Base-by-base conservation (phyloP, 2,888 invertebrate genomes). In the Drosophila affinis region DNA sequence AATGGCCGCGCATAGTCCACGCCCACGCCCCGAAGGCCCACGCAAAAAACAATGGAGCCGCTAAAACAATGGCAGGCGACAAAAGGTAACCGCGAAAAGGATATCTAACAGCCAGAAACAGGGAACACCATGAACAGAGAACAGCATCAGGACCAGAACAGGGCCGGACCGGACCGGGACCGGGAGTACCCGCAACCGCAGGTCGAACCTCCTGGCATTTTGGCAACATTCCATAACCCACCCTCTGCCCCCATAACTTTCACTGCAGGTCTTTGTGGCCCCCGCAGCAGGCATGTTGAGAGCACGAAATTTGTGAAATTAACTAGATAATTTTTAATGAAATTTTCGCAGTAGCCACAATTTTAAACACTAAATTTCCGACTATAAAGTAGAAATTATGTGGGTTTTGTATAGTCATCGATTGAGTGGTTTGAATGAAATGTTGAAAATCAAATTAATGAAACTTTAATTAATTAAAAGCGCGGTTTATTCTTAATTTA, bases 1-100 rank as follows among this genome's bases (percentile, higher is more conserved):
- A 83, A 75, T 78, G 62, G 75, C 59, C 71, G 67, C 64, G 60
- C 62, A 60, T 32, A 57, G 78, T 55, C 49, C 69, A 79, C 54
- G 54, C 57, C 49, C 69, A 79, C 54, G 54, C 27, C 27, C 49
- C 46, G 18, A 39, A 48, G 39, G 17, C 39, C 54, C 32, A 57
- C 62, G 52, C 63, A 45, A 57, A 45, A 57, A 76, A 84, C 79
- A 81, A 82, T 76, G 65, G 62, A 18, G 49, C 55, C 27, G 52
- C 62, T 39, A 34, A 71, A 67, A 76, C 78, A 80, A 79, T 71
- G 71, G 62, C 56, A 21, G 45, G 47, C 34, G 62, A 77, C 72
- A 78, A 81, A 78, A 68, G 71, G 61, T 68, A 75, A 69, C 52
- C 62, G 57, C 67, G 62, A 61, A 64, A 57, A 56, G 77, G 54